Evolutionary conservation across 2,888 invertebrate species (phyloP).

Genomic region (Lissonota sp.): DNA sequence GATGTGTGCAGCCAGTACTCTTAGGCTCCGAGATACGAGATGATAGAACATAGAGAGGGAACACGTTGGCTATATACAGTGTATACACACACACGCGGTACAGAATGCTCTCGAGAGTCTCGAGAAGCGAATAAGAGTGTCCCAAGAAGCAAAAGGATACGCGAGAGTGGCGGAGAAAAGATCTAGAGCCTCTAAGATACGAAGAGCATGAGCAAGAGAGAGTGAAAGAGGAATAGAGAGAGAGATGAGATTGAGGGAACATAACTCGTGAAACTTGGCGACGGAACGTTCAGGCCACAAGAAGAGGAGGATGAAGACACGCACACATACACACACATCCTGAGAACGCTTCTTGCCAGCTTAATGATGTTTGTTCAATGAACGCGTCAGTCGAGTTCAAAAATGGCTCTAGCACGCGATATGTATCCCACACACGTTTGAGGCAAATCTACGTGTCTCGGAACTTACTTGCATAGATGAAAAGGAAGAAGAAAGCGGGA

Average conservation of each 20-base stretch:
- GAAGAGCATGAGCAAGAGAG: background rate
- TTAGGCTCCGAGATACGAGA: slow-evolving; percentile 45
- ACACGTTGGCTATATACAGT: no score
- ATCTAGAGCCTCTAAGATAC: slow-evolving; percentile 34
- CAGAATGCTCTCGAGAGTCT: slow-evolving; percentile 47
- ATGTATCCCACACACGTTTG: background rate
- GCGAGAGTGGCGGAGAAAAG: slow-evolving; percentile 43
- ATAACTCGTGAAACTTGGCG: slow-evolving; percentile 64
- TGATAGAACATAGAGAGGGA: slow-evolving; percentile 22
- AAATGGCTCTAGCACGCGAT: slow-evolving; percentile 50
- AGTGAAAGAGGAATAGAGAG: no score
- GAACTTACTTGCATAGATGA: slow-evolving; percentile 24
- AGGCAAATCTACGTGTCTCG: slow-evolving; percentile 7
- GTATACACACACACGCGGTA: background rate
- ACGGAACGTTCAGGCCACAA: slow-evolving; percentile 63
- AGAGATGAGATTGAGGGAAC: slow-evolving; percentile 33
- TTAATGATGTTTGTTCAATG: slow-evolving; percentile 73
- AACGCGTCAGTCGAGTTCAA: slow-evolving; percentile 61
- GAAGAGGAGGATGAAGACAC: slow-evolving; percentile 51
- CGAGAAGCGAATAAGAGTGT: slow-evolving; percentile 54
- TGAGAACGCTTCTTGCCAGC: slow-evolving; percentile 63
- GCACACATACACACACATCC: slow-evolving; percentile 61
- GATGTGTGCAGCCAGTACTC: slow-evolving; percentile 55
- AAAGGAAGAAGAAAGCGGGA: slow-evolving; percentile 11
- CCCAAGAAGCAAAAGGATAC: slow-evolving; percentile 49